Base-by-base conservation (phyloP, 2,113 vertebrate species). In the Riparia riparia region DNA sequence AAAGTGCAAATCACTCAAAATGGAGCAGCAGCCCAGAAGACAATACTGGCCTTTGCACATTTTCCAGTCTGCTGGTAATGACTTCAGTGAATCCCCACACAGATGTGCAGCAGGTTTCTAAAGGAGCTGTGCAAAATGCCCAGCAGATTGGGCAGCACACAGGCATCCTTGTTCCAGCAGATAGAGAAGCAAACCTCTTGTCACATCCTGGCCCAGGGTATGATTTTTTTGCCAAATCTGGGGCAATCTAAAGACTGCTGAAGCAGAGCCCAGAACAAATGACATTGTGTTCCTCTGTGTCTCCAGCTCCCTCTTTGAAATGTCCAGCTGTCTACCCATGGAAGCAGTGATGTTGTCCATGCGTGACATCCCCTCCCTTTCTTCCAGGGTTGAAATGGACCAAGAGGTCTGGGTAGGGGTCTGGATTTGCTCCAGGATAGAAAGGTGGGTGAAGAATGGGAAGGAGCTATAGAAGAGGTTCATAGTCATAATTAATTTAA, bases 11-110 rank as follows among this genome's bases (percentile, higher is more conserved):
- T 92, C 20, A 28, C 53, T 91, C 0, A 2, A 82, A 89, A 87
- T 56, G 32, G 50, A 82, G 82, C 87, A 92, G 70, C 31, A 37
- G 65, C 78, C 70, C 44, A 50, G 49, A 77, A 88, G 45, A 72
- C 37, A 84, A 61, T 57, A 68, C 32, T 44, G 78, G 37, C 57
- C 70, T 86, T 79, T 76, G 66, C 22, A 51, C 42, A 12, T 91
- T 94, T 96, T 93, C 72, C 65, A 66, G 57, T 85, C 78, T 80
- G 50, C 42, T 91, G 70, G 16, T 50, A 63, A 44, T 58, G 72
- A 26, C 65, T 87, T 80, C 49, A 50, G 53, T 54, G 50, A 20
- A n/a, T 57, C 50, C n/a, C 28, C 53, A 87, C 71, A 69, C 73
- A 92, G 78, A 77, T 61, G 70, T 72, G 49, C 57, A 58, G 89